Conservation (phyloP, 2,113 vertebrate genomes). For the Cottus gobio region DNA sequence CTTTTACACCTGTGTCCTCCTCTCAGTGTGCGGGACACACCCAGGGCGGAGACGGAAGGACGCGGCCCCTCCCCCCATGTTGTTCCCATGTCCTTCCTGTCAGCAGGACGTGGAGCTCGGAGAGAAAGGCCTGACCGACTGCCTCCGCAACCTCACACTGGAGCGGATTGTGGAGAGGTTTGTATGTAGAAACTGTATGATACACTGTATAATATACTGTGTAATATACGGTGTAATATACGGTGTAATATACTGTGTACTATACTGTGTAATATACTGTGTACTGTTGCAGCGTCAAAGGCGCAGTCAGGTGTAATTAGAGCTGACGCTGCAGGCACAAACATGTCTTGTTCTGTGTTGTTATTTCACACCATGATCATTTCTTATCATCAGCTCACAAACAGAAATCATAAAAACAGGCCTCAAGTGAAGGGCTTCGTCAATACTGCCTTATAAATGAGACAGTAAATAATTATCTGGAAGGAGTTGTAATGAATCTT, state of each 20-base stretch:
- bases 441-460: slow-evolving; percentile 53
- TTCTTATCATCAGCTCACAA: background rate
- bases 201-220: too few species aligned
- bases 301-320: background rate
- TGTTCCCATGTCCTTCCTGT: slow-evolving; percentile 94
- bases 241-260: too few species aligned
- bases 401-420: background rate
- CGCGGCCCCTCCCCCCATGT: slow-evolving; percentile 82
- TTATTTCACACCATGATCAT: background rate
- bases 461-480: slow-evolving; percentile 68
- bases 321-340: background rate
- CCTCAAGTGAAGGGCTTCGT: slow-evolving; percentile 7
- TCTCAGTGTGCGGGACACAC: slow-evolving; percentile 91
- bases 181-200: background rate
- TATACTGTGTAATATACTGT: background rate
- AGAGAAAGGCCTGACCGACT: slow-evolving; percentile 90
- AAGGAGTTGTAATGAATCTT: slow-evolving; percentile 51
- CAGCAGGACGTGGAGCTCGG: slow-evolving; percentile 92
- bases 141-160: slow-evolving; percentile 95
- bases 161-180: slow-evolving; percentile 95
- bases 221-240: background rate
- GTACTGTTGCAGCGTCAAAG: slow-evolving; percentile 3
- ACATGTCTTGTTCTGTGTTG: background rate
- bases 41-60: slow-evolving; percentile 91
- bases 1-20: slow-evolving; percentile 29